Conservation (phyloP, 2,113 vertebrate genomes). For the Regulus satrapa region DNA sequence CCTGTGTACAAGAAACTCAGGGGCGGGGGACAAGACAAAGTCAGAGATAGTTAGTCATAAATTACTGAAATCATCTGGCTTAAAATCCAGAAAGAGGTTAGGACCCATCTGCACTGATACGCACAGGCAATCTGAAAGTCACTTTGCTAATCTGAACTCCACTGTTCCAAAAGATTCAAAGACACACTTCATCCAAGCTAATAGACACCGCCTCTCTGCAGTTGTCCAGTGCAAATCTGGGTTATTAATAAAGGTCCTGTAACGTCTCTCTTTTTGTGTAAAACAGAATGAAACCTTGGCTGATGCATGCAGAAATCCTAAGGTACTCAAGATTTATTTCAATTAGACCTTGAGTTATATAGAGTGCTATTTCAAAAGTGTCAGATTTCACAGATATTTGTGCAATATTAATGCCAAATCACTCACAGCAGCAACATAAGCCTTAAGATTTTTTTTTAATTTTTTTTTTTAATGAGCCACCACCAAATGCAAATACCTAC, state of each 20-base stretch:
- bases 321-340: background rate
- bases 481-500: background rate
- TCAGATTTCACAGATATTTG: background rate
- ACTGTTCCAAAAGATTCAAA: background rate
- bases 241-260: background rate
- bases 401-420: background rate
- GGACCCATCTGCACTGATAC: accelerated
- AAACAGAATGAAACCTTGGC: background rate
- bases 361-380: background rate
- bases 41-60: background rate
- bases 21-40: background rate
- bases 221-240: background rate
- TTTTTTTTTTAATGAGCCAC: background rate
- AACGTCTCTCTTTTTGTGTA: background rate
- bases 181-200: background rate
- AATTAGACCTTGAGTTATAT: background rate
- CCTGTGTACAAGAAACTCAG: background rate
- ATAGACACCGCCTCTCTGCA: background rate
- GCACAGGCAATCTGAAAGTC: background rate
- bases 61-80: background rate
- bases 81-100: background rate
- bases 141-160: background rate
- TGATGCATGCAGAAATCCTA: background rate
- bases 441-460: background rate
- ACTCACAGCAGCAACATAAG: background rate